A percentile compares a stretch with the other conserved stretches of the same genome.
phyloP scores from a whole-genome alignment of 2,113 vertebrate species.

The Psammodynastes pulverulentus region DNA sequence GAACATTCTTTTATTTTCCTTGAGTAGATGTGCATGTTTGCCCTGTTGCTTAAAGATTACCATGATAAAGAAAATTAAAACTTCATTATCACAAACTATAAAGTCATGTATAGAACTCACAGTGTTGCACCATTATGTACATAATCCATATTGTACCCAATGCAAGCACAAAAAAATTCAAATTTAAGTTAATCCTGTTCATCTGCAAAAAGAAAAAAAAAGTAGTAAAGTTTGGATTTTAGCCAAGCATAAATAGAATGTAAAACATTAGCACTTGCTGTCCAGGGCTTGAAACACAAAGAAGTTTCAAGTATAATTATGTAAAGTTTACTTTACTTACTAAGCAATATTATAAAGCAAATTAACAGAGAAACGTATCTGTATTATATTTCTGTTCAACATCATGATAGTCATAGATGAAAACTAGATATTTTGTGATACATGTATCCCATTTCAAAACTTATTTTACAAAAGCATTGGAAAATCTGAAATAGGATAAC shows the following conservation, averaged over 20 bases:
- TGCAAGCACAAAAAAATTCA: background rate
- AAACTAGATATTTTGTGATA: background rate
- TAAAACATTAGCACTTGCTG: background rate
- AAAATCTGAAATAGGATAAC: background rate
- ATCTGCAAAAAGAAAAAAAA: background rate
- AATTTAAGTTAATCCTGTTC: background rate
- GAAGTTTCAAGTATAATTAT: background rate
- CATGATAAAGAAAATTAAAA: conserved; percentile 31
- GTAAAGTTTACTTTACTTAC: background rate
- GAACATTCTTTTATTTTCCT: conserved; percentile 42
- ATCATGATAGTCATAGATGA: background rate
- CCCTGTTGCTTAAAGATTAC: conserved; percentile 48
- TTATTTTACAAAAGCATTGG: accelerated
- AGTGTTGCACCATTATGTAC: background rate
- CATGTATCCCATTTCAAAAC: background rate
- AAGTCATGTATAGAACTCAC: background rate
- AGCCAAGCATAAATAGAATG: background rate
- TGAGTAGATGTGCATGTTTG: conserved; percentile 25
- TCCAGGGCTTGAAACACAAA: background rate
- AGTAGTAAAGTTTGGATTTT: accelerated
- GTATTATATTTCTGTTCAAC: background rate
- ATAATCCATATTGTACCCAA: background rate
- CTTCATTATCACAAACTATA: conserved; percentile 22
- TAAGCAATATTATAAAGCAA: background rate
- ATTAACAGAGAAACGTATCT: background rate